phyloP scores from a whole-genome alignment of 2,888 invertebrate species.

The Pinctada fucata region DNA sequence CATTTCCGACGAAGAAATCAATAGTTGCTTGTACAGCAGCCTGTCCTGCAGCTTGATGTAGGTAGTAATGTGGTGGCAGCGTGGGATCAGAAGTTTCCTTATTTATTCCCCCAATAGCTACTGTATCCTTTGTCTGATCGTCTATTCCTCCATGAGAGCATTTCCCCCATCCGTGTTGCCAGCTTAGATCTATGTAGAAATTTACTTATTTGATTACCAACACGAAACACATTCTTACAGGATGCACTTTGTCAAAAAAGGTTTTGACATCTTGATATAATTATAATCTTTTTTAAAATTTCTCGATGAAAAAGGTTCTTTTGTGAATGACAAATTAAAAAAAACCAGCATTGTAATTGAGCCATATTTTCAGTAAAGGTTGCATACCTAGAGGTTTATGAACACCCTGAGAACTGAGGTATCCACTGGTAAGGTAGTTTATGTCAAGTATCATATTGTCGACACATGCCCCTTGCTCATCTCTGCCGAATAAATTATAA shows the following conservation, averaged over 20 bases:
- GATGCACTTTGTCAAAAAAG: no score
- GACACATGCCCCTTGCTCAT: neutral
- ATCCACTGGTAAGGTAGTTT: slow-evolving; percentile 13
- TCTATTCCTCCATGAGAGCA: slow-evolving; percentile 16
- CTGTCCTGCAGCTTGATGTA: slow-evolving; percentile 12
- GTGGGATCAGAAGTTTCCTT: slow-evolving; percentile 20
- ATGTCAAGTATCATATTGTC: slow-evolving; percentile 8
- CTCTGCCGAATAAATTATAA: no score
- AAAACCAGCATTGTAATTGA: no score
- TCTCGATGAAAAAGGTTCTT: no score
- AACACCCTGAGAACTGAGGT: slow-evolving; percentile 18
- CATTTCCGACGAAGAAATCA: slow-evolving; percentile 13
- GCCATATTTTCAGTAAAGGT: no score
- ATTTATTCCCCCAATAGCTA: slow-evolving; percentile 17
- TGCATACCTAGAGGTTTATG: slow-evolving; percentile 17
- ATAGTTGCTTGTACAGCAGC: slow-evolving; percentile 16
- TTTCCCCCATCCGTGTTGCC: neutral
- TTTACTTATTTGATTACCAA: no score
- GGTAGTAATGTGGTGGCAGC: slow-evolving; percentile 17
- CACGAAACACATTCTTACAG: no score
- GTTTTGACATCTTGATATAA: no score
- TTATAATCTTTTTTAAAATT: no score
- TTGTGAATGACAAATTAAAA: no score
- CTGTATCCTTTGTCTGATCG: slow-evolving; percentile 3
- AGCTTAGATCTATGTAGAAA: neutral